phyloP scores from a whole-genome alignment of 2,888 invertebrate genomes.

The Tryphoninae sp. region DNA sequence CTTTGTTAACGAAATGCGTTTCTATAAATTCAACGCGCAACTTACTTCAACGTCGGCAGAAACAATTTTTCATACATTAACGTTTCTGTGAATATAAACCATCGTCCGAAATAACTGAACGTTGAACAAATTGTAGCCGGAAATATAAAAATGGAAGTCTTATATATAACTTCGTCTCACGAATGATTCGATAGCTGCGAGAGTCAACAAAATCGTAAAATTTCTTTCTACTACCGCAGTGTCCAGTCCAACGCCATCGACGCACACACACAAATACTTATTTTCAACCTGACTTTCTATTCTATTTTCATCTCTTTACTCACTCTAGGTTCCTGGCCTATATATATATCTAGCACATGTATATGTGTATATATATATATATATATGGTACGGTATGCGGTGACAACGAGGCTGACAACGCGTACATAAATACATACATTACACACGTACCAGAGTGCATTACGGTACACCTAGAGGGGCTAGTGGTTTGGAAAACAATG shows the following conservation, averaged over 20 bases:
- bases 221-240: background rate
- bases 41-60: background rate
- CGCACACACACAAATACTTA: background rate
- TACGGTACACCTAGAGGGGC: slow-evolving; percentile 59
- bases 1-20: background rate
- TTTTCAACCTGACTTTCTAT: slow-evolving; percentile 34
- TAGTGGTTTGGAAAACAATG: slow-evolving; percentile 70
- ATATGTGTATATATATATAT: slow-evolving; percentile 6
- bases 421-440: slow-evolving; percentile 45
- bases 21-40: background rate
- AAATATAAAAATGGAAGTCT: too few relatives aligned
- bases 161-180: background rate
- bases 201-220: slow-evolving; percentile 3
- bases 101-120: too few relatives aligned
- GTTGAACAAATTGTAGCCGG: too few relatives aligned
- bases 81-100: too few relatives aligned
- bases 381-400: slow-evolving; percentile 20
- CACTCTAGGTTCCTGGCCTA: slow-evolving; percentile 14
- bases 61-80: too few relatives aligned
- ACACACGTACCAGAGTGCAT: slow-evolving; percentile 49
- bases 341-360: background rate
- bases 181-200: background rate
- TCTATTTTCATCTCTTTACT: slow-evolving; percentile 36
- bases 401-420: slow-evolving; percentile 52
- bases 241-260: background rate